Conservation (phyloP, 2,113 vertebrate species). For the Varanus salvator region DNA sequence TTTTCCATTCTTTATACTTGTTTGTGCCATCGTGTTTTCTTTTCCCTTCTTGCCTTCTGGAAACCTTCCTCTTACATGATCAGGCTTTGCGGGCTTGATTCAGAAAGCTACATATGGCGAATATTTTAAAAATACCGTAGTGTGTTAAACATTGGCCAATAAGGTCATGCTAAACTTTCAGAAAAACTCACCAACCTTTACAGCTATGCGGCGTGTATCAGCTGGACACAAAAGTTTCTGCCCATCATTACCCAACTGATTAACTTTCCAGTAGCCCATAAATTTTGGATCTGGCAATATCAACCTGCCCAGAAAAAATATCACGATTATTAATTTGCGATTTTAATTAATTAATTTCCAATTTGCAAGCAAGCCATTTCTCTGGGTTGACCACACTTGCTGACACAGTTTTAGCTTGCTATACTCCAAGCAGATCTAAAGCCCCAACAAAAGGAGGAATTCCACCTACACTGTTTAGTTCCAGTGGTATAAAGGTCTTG, state of each 20-base stretch:
- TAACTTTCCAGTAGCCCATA: slow-evolving; percentile 89
- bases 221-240: slow-evolving; percentile 89
- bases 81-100: not conserved
- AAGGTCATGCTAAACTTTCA: not conserved
- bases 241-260: slow-evolving; percentile 75
- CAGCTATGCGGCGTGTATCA: slow-evolving; percentile 82
- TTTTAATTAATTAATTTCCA: no score
- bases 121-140: not conserved
- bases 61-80: no score
- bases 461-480: not conserved
- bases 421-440: not conserved
- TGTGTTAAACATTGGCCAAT: not conserved
- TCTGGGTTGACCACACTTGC: slow-evolving; percentile 14
- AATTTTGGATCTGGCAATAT: slow-evolving; percentile 88
- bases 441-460: slow-evolving; percentile 1
- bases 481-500: not conserved
- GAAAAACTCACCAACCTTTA: slow-evolving; percentile 84
- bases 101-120: not conserved
- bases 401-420: slow-evolving; percentile 4
- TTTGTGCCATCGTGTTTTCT: no score
- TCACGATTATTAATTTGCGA: slow-evolving; percentile 20
- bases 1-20: no score
- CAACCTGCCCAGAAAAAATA: slow-evolving; percentile 77
- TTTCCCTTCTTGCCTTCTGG: no score
- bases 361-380: not conserved